phyloP scores from a whole-genome alignment of 2,888 invertebrate genomes.

The Apomyelois bistriatella region DNA sequence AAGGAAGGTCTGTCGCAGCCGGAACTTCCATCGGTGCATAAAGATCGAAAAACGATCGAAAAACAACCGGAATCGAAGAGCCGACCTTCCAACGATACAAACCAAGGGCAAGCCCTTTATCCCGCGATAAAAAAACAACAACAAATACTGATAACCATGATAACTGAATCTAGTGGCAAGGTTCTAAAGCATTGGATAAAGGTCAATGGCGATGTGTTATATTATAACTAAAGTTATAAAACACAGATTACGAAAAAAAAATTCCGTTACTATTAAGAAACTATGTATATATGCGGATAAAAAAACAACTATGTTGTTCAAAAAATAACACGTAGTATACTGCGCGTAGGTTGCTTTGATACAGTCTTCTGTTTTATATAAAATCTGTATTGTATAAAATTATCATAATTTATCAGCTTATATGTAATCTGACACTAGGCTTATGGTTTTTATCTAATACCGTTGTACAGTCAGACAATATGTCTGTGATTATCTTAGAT shows the following conservation, averaged over 20 bases:
- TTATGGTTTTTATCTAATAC: background rate
- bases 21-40: constrained; percentile 58
- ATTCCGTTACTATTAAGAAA: background rate
- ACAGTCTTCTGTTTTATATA: background rate
- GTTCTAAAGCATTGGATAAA: constrained; percentile 61
- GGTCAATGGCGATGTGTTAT: constrained; percentile 40
- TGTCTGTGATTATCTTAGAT: no score
- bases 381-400: background rate
- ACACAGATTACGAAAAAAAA: constrained; percentile 7
- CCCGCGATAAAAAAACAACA: constrained; percentile 49
- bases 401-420: background rate
- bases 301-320: background rate
- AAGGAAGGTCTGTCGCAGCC: constrained; percentile 50
- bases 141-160: constrained; percentile 53
- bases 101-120: constrained; percentile 69
- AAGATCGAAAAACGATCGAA: constrained; percentile 45
- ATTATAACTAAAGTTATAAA: background rate
- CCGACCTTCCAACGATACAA: constrained; percentile 46
- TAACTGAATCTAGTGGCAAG: constrained; percentile 51
- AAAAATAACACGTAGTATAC: background rate
- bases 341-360: background rate
- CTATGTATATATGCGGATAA: background rate
- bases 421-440: background rate
- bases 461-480: background rate
- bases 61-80: constrained; percentile 51